Conservation (phyloP, 1,140 invertebrate genomes). For the Reticulitermes speratus region DNA sequence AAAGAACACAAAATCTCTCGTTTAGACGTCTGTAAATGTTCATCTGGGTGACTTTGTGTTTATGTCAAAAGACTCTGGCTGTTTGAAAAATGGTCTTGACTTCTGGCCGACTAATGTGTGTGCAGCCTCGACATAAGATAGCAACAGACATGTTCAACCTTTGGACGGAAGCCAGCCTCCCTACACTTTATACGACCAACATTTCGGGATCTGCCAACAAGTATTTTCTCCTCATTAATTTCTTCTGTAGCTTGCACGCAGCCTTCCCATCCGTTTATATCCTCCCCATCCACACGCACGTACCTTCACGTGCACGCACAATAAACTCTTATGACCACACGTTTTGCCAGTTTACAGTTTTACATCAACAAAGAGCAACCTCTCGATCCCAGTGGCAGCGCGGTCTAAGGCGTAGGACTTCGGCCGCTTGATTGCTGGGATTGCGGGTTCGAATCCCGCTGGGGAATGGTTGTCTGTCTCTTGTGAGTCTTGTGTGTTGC, state of each 20-base stretch:
- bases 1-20: neutral
- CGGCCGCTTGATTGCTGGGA: too few species aligned
- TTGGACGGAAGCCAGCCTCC: neutral
- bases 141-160: neutral
- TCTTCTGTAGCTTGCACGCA: neutral
- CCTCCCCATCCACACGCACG: neutral
- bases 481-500: too few species aligned
- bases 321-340: neutral
- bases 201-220: slow-evolving; percentile 7
- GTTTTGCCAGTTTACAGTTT: too few species aligned
- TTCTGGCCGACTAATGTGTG: neutral
- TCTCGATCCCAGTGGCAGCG: too few species aligned
- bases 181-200: neutral
- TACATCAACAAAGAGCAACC: too few species aligned
- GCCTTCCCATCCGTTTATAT: neutral
- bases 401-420: too few species aligned
- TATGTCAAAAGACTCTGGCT: neutral
- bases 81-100: neutral
- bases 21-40: neutral
- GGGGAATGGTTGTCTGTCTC: too few species aligned
- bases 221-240: slow-evolving; percentile 9
- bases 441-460: too few species aligned
- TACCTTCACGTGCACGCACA: neutral
- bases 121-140: neutral
- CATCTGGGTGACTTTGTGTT: neutral